Evolutionary conservation across 2,113 vertebrate species (phyloP).

Genomic region (Cariama cristata): DNA sequence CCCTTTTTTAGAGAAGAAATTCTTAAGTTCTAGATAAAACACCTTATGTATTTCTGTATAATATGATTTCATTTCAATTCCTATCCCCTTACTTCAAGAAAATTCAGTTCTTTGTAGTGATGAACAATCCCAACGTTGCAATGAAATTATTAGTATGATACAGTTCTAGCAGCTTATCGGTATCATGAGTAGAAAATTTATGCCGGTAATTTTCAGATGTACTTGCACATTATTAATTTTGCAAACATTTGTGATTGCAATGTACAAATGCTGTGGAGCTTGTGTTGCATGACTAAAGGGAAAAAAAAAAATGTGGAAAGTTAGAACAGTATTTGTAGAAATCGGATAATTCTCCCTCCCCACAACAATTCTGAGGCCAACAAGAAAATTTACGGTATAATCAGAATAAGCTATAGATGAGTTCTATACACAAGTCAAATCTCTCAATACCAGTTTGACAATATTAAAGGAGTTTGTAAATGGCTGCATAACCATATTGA

Average conservation of each 20-base stretch:
- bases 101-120: not conserved
- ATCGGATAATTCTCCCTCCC: not conserved
- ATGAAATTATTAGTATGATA: not conserved
- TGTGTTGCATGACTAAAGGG: not conserved
- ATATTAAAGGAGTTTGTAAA: not conserved
- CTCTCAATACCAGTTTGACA: not conserved
- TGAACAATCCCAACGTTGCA: not conserved
- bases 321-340: not conserved
- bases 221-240: not conserved
- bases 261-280: rapidly evolving
- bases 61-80: not conserved
- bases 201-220: not conserved
- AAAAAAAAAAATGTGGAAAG: not conserved
- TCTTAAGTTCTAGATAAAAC: not conserved
- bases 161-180: not conserved
- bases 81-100: not conserved
- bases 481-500: not conserved
- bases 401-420: not conserved
- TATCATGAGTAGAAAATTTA: not conserved
- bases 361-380: not conserved
- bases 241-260: not conserved
- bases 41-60: not conserved
- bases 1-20: not conserved
- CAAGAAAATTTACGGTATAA: not conserved
- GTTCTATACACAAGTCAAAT: not conserved